A percentile compares a stretch with the other conserved stretches of the same genome.
Evolutionary conservation across 92 coral and sea anemone genomes (phyloP).

Genomic region (Phenganax stokvisi): DNA sequence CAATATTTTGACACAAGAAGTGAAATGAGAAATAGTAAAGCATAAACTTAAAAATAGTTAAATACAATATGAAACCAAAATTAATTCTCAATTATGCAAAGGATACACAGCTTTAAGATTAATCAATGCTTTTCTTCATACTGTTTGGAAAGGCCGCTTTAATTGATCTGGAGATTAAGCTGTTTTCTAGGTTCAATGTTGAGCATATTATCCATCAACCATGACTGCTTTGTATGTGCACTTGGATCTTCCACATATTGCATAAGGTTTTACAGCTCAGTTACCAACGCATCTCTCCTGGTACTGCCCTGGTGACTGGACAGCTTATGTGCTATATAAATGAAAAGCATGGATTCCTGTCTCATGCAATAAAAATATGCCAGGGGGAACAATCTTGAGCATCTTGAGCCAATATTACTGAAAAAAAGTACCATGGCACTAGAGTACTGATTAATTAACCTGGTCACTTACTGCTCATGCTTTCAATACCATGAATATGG

Average conservation of each 20-base stretch:
- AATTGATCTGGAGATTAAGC: background rate
- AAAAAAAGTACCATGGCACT: no score
- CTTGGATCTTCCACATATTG: background rate
- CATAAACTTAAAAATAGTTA: background rate
- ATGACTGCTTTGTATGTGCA: conserved; percentile 8
- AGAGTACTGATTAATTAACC: no score
- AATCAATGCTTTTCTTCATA: background rate
- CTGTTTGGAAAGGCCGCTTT: background rate
- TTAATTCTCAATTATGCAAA: background rate
- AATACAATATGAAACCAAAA: background rate
- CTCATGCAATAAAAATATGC: background rate
- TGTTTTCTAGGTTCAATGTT: background rate
- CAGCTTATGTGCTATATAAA: background rate
- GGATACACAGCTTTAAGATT: background rate
- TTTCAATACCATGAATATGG: no score
- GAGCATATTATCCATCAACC: background rate
- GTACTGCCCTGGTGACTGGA: background rate
- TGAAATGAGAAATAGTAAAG: no score
- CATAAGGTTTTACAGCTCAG: conserved; percentile 10
- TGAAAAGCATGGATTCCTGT: background rate
- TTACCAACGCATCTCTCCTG: background rate
- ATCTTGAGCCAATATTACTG: background rate
- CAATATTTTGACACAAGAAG: no score
- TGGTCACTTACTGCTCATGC: no score
- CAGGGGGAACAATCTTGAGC: background rate